Conservation (phyloP, 1,140 invertebrate species). For the Apis mellifera region Amel_HAv3.1 CM009944.2:4864001-4864500, state of each 20-base stretch:
- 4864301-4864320: neutral
- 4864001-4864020: too few relatives aligned
- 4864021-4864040: neutral
- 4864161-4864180: too few relatives aligned
- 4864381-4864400: neutral
- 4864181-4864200: too few relatives aligned
- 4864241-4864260: neutral
- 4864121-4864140: too few relatives aligned
- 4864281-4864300: neutral
- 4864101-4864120: too few relatives aligned
- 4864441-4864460: neutral
- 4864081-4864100: neutral
- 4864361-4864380: neutral
- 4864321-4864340: neutral
- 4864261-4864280: neutral
- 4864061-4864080: slow-evolving; percentile 4
- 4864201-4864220: too few relatives aligned
- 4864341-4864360: neutral
- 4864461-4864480: neutral
- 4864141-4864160: too few relatives aligned
- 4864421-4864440: neutral
- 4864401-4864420: neutral
- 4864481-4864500: neutral
- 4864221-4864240: too few relatives aligned
- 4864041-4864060: slow-evolving; percentile 7